Base-by-base conservation (phyloP, 2,797 vertebrate genomes). In the Cirrhinus mrigala region DNA sequence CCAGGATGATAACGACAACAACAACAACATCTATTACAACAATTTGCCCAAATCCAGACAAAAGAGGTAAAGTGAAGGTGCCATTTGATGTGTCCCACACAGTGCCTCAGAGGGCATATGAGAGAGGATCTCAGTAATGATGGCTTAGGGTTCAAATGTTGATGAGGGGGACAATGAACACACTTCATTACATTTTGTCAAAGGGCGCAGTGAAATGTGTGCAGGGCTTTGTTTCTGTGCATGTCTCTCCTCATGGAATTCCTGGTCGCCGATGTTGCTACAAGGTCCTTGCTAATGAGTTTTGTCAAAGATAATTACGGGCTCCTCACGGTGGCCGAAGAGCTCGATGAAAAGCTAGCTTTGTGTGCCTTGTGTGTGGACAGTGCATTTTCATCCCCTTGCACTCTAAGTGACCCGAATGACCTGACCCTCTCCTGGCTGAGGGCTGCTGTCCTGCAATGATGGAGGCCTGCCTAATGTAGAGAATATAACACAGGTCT, bases 101-200 rank as follows among this genome's bases (percentile, higher is more conserved):
- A 94, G 94, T 92, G 94, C 91, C 93, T 91, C 50, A 92, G 91
- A 92, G 91, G 92, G 92, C 94, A 94, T 93, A 90, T 93, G 90
- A 95, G 95, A 94, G 93, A 93, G 94, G 92, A 92, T 95, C 93
- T 94, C 93, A 92, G 93, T 94, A 93, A 92, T 93, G 87, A 94
- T 92, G 92, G 93, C 91, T 94, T 91, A 86, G 94, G 91, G 95
- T 96, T 95, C 95, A 93, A 90, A 92, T 92, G 91, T 89, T 92
- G 90, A 94, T 90, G 92, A 93, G 92, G 92, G 91, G 93, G 94
- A 96, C 94, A 94, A 93, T 93, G 92, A 93, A 93, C 94, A 96
- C 96, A 97, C 95, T 96, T 97, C 96, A 96, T 93, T 97, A 96
- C 93, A 94, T 96, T 95, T 95, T 89, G 94, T 97, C 95, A 96